A percentile compares a stretch with the other conserved stretches of the same genome.
Conservation (phyloP, 30 jellyfish, hydroid and myxozoan genomes). For the Cassiopea andromeda region DNA sequence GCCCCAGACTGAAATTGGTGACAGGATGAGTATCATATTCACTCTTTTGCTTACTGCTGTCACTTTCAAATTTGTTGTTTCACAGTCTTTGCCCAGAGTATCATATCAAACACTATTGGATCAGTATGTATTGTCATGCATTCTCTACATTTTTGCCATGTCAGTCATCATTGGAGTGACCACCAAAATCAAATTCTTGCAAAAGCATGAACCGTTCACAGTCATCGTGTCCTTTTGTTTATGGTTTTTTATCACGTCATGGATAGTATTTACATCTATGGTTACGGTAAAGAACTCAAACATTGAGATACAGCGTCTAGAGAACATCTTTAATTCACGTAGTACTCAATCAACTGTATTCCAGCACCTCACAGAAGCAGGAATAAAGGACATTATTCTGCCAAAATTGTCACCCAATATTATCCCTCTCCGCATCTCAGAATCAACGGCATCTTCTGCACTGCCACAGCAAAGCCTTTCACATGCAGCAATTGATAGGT, state of each 20-base stretch:
- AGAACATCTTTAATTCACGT: constrained; percentile 12
- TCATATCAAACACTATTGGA: constrained; percentile 79
- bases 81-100: constrained; percentile 77
- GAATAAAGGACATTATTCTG: constrained; percentile 13
- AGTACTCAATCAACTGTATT: constrained; percentile 22
- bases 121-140: constrained; percentile 63
- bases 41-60: constrained; percentile 86
- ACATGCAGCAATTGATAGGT: background rate
- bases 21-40: constrained; percentile 80
- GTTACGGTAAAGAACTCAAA: background rate
- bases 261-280: background rate
- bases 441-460: constrained; percentile 15
- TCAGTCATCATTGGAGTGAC: constrained; percentile 67
- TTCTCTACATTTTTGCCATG: constrained; percentile 72
- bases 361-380: constrained; percentile 3
- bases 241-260: constrained; percentile 11
- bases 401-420: constrained; percentile 48
- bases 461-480: background rate
- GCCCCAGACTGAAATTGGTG: constrained; percentile 73
- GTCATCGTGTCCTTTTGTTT: background rate
- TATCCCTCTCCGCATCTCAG: constrained; percentile 47
- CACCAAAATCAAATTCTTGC: constrained; percentile 12
- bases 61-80: constrained; percentile 78
- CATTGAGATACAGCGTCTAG: constrained; percentile 17
- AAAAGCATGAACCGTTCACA: constrained; percentile 23